Conservation (phyloP, 2,797 vertebrate genomes). For the Eidolon dupreanum region DNA sequence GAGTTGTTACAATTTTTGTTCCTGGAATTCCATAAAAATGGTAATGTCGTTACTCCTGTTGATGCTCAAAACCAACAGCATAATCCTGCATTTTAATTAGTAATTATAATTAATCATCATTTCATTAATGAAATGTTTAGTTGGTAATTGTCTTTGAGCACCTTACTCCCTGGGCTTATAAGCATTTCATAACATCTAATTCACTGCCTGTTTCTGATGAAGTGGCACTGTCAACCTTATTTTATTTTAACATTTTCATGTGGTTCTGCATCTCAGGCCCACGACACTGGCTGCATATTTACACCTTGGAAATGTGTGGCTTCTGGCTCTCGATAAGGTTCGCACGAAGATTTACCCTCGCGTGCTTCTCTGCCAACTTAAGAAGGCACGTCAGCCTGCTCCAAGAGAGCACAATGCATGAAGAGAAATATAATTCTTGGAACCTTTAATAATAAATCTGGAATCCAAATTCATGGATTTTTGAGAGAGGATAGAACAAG, state of each 20-base stretch:
- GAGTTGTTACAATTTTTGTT: conserved; percentile 84
- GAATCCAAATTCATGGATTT: conserved; percentile 63
- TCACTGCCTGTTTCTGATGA: conserved; percentile 78
- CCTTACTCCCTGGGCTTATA: conserved; percentile 85
- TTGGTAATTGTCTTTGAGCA: conserved; percentile 89
- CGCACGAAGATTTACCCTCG: conserved; percentile 18
- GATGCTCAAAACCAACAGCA: conserved; percentile 88
- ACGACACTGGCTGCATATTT: conserved; percentile 13
- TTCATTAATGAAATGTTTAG: conserved; percentile 91
- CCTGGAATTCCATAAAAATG: conserved; percentile 89
- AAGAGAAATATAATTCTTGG: conserved; percentile 58
- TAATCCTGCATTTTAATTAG: conserved; percentile 92
- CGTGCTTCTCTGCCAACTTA: conserved; percentile 30
- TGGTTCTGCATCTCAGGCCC: neutral
- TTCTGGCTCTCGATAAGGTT: conserved; percentile 48
- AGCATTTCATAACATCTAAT: conserved; percentile 84
- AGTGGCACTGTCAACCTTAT: conserved; percentile 75
- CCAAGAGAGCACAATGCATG: neutral
- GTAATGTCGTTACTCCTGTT: conserved; percentile 88
- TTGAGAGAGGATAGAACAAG: conserved; percentile 45
- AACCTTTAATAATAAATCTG: conserved; percentile 47
- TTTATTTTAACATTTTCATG: conserved; percentile 77
- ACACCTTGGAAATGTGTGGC: conserved; percentile 35
- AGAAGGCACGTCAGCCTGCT: conserved; percentile 46
- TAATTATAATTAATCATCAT: conserved; percentile 91